Conservation (phyloP, 2,113 vertebrate genomes). For the Ailuropoda melanoleuca region DNA sequence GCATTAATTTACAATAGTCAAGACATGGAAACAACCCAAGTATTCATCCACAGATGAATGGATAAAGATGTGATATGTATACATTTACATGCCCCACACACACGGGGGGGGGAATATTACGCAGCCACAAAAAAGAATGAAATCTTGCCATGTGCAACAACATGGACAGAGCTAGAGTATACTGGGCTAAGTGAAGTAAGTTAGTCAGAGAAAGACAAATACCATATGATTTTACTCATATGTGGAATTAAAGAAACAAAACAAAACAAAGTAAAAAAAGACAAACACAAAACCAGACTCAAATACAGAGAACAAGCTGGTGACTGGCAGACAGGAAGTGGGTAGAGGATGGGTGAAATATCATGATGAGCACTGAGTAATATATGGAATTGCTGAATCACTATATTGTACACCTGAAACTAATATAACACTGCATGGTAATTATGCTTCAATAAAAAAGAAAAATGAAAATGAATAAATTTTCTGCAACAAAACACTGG, state of each 20-base stretch:
- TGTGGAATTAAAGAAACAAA: neutral
- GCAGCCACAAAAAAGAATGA: neutral
- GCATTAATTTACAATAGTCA: neutral
- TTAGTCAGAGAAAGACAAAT: neutral
- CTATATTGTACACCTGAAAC: neutral
- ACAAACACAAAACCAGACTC: neutral
- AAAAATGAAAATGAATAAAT: neutral
- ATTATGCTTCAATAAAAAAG: neutral
- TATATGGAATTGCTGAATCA: neutral
- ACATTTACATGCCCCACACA: neutral
- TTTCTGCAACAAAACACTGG: neutral
- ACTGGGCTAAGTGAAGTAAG: neutral
- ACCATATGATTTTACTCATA: neutral
- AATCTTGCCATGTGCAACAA: neutral
- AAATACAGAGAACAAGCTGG: neutral
- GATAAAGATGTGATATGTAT: neutral
- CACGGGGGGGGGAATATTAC: neutral
- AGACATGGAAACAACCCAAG: neutral
- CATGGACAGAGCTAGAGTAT: neutral
- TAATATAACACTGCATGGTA: neutral
- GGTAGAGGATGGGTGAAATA: neutral
- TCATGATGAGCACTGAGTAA: neutral
- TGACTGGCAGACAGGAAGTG: neutral
- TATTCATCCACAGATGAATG: neutral
- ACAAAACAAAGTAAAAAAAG: neutral